Conservation (phyloP, 1,140 invertebrate species). For the Hypothenemus hampei region DNA sequence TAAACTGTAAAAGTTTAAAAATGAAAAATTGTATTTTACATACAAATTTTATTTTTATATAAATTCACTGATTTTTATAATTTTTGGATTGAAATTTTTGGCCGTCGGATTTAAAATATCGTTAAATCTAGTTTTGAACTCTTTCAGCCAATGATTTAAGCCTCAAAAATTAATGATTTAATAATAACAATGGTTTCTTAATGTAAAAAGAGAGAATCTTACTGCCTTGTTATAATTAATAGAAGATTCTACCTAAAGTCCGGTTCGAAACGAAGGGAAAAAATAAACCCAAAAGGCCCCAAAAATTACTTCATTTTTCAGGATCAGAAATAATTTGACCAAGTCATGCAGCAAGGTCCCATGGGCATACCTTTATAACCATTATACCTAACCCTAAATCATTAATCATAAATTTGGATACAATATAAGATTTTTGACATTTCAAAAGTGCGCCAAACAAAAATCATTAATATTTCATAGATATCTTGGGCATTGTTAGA, state of each 20-base stretch:
- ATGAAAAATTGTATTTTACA: too few relatives aligned
- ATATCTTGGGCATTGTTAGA: constrained; percentile 38
- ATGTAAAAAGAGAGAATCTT: constrained; percentile 32
- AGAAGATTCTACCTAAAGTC: constrained; percentile 38
- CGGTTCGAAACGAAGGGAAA: background rate
- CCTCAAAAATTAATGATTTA: too few relatives aligned
- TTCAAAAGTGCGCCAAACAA: constrained; percentile 41
- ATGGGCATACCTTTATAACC: constrained; percentile 32
- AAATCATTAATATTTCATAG: constrained; percentile 45
- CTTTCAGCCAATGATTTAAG: too few relatives aligned
- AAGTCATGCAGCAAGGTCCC: constrained; percentile 39
- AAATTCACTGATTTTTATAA: too few relatives aligned
- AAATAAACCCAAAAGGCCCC: constrained; percentile 25
- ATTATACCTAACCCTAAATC: constrained; percentile 29
- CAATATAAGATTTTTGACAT: constrained; percentile 44
- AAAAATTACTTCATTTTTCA: constrained; percentile 37
- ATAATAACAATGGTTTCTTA: too few relatives aligned
- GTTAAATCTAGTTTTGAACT: too few relatives aligned
- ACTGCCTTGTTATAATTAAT: constrained; percentile 32
- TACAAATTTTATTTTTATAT: too few relatives aligned
- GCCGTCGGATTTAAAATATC: too few relatives aligned
- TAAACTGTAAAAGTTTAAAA: too few relatives aligned
- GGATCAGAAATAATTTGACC: constrained; percentile 36
- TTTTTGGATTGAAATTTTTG: too few relatives aligned
- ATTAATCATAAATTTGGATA: constrained; percentile 44